Evolutionary conservation across 1,140 invertebrate genomes (phyloP).

Genomic region (Chelonus insularis): DNA sequence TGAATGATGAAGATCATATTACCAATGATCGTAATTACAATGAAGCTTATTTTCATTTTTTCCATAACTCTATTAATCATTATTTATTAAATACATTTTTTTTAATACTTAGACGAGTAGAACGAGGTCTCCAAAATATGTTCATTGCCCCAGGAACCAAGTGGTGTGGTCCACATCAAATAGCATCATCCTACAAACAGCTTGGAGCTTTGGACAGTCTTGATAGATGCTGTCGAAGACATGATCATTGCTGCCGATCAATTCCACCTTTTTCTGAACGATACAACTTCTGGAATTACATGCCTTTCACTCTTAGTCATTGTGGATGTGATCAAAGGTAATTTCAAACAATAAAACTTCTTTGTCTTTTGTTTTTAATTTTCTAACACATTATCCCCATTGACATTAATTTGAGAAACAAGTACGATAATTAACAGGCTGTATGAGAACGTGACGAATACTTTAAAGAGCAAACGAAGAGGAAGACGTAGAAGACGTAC

Average conservation of each 20-base stretch:
- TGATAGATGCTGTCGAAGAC: conserved; percentile 80
- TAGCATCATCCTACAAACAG: conserved; percentile 67
- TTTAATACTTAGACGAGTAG: conserved; percentile 21
- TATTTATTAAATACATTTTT: conserved; percentile 18
- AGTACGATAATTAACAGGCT: conserved; percentile 7
- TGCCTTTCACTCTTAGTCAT: conserved; percentile 82
- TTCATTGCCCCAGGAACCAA: conserved; percentile 75
- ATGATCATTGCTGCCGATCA: conserved; percentile 73
- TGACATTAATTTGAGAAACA: not conserved
- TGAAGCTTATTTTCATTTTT: too few species aligned
- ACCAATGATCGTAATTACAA: too few species aligned
- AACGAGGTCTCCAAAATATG: conserved; percentile 57
- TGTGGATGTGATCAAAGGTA: conserved; percentile 85
- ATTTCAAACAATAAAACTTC: conserved; percentile 41
- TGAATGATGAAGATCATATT: too few species aligned
- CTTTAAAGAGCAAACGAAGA: conserved; percentile 14
- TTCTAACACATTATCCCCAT: too few species aligned
- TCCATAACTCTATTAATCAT: conserved; percentile 5
- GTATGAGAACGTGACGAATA: conserved; percentile 3
- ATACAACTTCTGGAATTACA: conserved; percentile 78
- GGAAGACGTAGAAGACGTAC: conserved; percentile 44
- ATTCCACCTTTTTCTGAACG: conserved; percentile 71
- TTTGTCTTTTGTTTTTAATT: too few species aligned
- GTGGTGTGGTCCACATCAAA: conserved; percentile 81
- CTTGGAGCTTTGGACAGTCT: conserved; percentile 70